Conservation (phyloP, 1,140 invertebrate species). For the Euwallacea similis region DNA sequence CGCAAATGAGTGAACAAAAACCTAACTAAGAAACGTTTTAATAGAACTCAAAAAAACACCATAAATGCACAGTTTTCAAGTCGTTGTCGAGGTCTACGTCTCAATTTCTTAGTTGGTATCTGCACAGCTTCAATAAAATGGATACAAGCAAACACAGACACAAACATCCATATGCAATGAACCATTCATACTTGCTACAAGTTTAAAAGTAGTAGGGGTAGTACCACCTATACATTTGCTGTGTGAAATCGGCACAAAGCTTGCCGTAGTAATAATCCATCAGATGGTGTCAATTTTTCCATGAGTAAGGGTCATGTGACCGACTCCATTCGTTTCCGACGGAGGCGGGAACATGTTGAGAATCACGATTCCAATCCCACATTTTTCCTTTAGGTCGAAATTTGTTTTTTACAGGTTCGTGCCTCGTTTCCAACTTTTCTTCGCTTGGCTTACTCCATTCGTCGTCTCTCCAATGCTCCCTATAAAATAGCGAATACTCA, state of each 20-base stretch:
- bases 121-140: background rate
- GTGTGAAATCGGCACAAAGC: constrained; percentile 42
- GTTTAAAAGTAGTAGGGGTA: constrained; percentile 40
- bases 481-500: constrained; percentile 51
- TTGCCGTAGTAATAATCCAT: constrained; percentile 39
- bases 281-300: constrained; percentile 43
- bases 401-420: constrained; percentile 48
- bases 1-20: no score
- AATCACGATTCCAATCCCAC: constrained; percentile 67
- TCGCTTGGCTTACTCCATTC: constrained; percentile 47
- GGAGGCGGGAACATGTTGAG: constrained; percentile 23
- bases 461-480: constrained; percentile 62
- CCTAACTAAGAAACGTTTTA: no score
- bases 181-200: constrained; percentile 32
- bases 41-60: no score
- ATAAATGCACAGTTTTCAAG: no score
- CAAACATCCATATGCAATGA: background rate
- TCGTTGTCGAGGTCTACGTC: no score
- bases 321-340: constrained; percentile 38
- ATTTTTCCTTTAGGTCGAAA: constrained; percentile 73
- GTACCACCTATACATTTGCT: constrained; percentile 40
- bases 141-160: background rate
- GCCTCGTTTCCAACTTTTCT: constrained; percentile 38
- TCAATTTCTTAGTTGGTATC: background rate
- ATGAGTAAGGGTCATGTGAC: constrained; percentile 38